Percentiles rank a stretch among this genome's conserved stretches.
phyloP scores from a whole-genome alignment of 2,113 vertebrate species.

The Mola mola region DNA sequence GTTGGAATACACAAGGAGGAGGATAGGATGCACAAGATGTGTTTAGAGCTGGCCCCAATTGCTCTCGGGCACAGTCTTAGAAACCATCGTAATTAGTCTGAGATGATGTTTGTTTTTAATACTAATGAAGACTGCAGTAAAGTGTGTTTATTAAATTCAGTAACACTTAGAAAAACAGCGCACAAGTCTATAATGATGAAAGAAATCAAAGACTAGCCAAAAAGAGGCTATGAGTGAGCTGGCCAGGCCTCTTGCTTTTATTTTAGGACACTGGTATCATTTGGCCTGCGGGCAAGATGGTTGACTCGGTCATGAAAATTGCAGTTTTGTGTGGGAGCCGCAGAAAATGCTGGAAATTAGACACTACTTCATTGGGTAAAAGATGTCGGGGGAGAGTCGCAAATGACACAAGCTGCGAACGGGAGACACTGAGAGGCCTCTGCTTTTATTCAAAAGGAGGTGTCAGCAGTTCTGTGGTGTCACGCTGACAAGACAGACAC shows the following conservation, averaged over 20 bases:
- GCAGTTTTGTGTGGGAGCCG: constrained; percentile 26
- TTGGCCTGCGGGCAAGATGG: constrained; percentile 23
- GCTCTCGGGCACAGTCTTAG: constrained; percentile 1
- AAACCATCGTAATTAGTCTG: constrained; percentile 11
- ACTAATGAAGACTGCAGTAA: neutral
- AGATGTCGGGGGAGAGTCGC: constrained; percentile 26
- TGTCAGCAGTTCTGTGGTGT: constrained; percentile 64
- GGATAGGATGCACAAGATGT: constrained; percentile 22
- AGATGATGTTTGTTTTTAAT: constrained; percentile 4
- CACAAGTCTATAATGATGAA: neutral
- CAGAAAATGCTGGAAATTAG: constrained; percentile 8
- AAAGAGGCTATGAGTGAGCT: constrained; percentile 10
- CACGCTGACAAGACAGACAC: constrained; percentile 62
- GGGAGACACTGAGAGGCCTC: constrained; percentile 28
- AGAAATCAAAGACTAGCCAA: neutral
- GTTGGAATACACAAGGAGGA: constrained; percentile 17
- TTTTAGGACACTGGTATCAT: constrained; percentile 21
- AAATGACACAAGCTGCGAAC: constrained; percentile 28
- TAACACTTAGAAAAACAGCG: neutral
- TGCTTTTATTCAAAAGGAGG: constrained; percentile 44
- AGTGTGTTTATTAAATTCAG: neutral
- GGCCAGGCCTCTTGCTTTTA: neutral
- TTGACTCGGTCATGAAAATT: constrained; percentile 9
- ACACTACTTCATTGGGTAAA: constrained; percentile 13
- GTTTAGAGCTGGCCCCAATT: constrained; percentile 6